A percentile compares a stretch with the other conserved stretches of the same genome.
These are phyloP conservation scores for Cosmorhoe ocellata DNA, from an alignment of 2,888 invertebrate species.

Conservation along the genomic window DNA sequence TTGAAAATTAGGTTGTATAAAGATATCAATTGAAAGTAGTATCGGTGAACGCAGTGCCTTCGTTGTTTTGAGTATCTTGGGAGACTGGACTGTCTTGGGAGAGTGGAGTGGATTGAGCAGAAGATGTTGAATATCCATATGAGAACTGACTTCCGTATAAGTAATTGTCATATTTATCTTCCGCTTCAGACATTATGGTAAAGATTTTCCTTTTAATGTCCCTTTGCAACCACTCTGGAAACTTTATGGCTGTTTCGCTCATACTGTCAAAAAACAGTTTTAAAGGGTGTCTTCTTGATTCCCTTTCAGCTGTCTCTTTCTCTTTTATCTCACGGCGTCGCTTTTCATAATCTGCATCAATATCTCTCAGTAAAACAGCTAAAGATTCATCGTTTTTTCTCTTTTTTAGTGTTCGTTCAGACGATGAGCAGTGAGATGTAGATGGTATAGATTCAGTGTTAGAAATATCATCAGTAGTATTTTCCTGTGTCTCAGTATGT, in stretches of 20 bases:
- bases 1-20: too few species aligned
- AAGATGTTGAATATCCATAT: conserved; percentile 4
- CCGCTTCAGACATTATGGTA: conserved; percentile 14
- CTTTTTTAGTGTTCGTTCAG: conserved; percentile 11
- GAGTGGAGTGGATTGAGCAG: conserved; percentile 1
- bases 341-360: conserved; percentile 18
- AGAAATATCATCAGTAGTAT: conserved; percentile 10
- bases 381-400: conserved; percentile 15
- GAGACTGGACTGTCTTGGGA: neutral
- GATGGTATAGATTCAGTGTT: conserved; percentile 14
- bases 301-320: conserved; percentile 13
- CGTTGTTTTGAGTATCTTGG: too few species aligned
- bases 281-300: conserved; percentile 15
- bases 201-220: conserved; percentile 18
- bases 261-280: conserved; percentile 16
- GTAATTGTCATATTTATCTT: conserved; percentile 14
- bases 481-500: conserved; percentile 7
- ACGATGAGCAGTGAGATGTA: conserved; percentile 12
- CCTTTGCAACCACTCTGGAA: conserved; percentile 20
- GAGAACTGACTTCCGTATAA: conserved; percentile 9
- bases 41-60: too few species aligned
- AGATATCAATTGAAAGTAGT: too few species aligned
- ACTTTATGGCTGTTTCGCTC: conserved; percentile 17
- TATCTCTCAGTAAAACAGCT: conserved; percentile 12
- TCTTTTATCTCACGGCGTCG: conserved; percentile 15